Evolutionary conservation across 2,113 vertebrate species (phyloP), one percentile per base, ranked within the genome.

Genomic region (Anser brachyrhynchus): DNA sequence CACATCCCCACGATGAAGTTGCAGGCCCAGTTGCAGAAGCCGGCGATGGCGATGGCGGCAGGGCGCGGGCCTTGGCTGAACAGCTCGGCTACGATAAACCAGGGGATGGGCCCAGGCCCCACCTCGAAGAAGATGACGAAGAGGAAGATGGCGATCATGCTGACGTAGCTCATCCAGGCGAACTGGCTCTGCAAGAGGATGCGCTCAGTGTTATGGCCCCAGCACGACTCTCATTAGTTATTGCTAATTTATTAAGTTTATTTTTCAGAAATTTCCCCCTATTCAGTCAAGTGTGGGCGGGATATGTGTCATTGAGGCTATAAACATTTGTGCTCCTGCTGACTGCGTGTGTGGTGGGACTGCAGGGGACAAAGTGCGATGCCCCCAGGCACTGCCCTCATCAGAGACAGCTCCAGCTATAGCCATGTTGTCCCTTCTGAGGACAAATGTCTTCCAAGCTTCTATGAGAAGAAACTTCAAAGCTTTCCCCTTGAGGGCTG

Each of bases 91-190:
- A 99, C 99, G 4, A 99, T 99, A 69, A 99, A 99, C 99, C 99
- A 99, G 14, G 99, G 99, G 87, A 99, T 99, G 8, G 99, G 99
- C 52, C 99, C 99, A 0, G 99, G 99, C 6, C 99, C 99, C 0
- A 99, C 98, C 97, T 99, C 99, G 78, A 99, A 99, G 98, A 99
- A 99, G 71, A 98, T 98, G 90, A 99, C 99, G 3, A 99, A 99
- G 84, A 99, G 97, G 97, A 99, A 99, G 95, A 99, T 98, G 2
- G 98, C 98, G 0, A 96, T 75, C 99, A 99, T 99, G 97, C 99
- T 99, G 83, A 99, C 78, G 1, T 99, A 99, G 97, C 98, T 99
- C 99, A 99, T 99, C 99, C 99, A 99, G 10, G 96, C 5, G 81
- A 97, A 98, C 2, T 86, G 79, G 83, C 86, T 96, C 92, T 97